Evolutionary conservation across 1,140 invertebrate genomes (phyloP), one percentile per base, ranked within the genome.

Genomic region (Brachionus asplanchnoidis): DNA sequence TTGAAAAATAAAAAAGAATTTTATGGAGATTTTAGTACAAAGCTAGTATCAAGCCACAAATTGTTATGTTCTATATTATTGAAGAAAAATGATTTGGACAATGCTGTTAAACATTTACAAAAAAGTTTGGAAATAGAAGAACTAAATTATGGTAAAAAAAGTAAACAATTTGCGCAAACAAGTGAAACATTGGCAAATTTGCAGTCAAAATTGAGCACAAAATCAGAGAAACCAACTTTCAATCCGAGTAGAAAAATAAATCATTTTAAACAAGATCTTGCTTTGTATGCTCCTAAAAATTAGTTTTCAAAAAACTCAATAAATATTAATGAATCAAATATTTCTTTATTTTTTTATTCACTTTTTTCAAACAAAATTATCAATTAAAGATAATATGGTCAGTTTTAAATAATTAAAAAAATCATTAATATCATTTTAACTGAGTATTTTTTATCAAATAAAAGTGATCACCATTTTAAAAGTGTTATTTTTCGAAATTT

Each of bases 51-150:
- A 50, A 77, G 42, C 23, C 26, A 50, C 6, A 77, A 77, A 50
- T n/a, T 77, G 14, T 20, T 77, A 8, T 50, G 73, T 28, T 77
- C 73, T 0, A 50, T 77, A 6, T 11, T n/a, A 1, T 50, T 77
- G 12, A 77, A 77, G 9, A 50, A 26, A 77, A 50, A 46, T 17
- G 73, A 77, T 50, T 26, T 77, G 42, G n/a, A 4, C 0, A 46
- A 28, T 28, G 73, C 73, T 23, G 28, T 50, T 12, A 77, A 50
- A 50, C 20, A 77, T 50, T 14, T 77, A 11, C 5, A 77, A 5
- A 77, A 77, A 46, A 50, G 73, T 50, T 23, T 77, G 14, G 73
- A 77, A 50, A 77, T 77, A 28, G 42, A 77, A 77, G 73, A 46
- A 23, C 3, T 77, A 12, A 77, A 77, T 77, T 77, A 53, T 46